Conservation (phyloP, 2,888 invertebrate genomes). For the Blera fallax region DNA sequence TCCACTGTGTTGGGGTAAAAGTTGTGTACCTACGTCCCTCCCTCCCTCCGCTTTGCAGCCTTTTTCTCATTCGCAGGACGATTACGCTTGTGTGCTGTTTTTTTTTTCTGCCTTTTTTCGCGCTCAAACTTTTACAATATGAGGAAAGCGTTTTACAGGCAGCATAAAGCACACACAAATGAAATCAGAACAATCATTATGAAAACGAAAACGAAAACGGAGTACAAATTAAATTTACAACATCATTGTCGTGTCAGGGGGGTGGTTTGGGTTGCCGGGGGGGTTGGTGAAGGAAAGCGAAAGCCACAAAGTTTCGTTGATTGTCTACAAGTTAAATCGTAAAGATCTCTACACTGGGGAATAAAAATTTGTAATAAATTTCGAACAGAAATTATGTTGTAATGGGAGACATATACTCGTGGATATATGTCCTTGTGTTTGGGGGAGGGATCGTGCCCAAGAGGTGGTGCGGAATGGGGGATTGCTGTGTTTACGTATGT, state of each 20-base stretch:
- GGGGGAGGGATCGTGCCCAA: too few species aligned
- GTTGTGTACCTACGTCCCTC: not conserved
- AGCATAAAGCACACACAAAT: conserved; percentile 40
- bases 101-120: not conserved
- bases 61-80: conserved; percentile 32
- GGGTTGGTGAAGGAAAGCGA: conserved; percentile 1
- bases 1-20: conserved; percentile 31
- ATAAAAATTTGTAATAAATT: conserved; percentile 9
- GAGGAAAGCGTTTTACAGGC: conserved; percentile 51
- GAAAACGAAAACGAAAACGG: conserved; percentile 41
- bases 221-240: conserved; percentile 62
- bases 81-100: not conserved
- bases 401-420: not conserved
- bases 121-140: conserved; percentile 51
- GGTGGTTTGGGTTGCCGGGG: not conserved
- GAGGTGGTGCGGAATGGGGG: too few species aligned
- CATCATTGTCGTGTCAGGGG: conserved; percentile 39
- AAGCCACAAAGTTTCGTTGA: conserved; percentile 20
- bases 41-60: too few species aligned
- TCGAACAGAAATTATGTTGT: not conserved
- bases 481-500: too few species aligned
- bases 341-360: conserved; percentile 10
- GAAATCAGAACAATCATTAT: conserved; percentile 50
- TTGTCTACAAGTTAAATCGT: not conserved
- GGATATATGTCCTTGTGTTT: too few species aligned